A percentile compares a stretch with the other conserved stretches of the same genome.
Conservation (phyloP, 2,888 invertebrate species). For the Charanyca ferruginea region DNA sequence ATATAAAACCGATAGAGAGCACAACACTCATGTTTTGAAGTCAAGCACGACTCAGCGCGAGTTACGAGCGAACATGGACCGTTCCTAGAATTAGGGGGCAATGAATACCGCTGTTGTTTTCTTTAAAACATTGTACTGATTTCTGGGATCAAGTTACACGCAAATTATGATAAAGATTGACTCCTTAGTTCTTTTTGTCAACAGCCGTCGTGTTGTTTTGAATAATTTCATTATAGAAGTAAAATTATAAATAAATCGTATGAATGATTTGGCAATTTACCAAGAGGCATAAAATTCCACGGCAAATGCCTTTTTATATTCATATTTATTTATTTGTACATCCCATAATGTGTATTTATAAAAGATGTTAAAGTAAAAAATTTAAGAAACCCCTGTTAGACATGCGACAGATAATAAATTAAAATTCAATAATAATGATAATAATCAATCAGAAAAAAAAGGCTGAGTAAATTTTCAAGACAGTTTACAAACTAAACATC, state of each 20-base stretch:
- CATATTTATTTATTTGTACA: not conserved
- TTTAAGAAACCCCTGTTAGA: too few species aligned
- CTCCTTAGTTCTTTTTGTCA: not conserved
- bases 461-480: too few species aligned
- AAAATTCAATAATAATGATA: too few species aligned
- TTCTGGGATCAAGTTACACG: conserved; percentile 33
- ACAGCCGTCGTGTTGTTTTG: not conserved
- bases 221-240: conserved; percentile 50
- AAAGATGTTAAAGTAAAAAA: too few species aligned
- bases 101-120: conserved; percentile 55
- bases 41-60: conserved; percentile 22
- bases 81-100: conserved; percentile 55
- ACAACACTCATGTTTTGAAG: conserved; percentile 43
- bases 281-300: conserved; percentile 48
- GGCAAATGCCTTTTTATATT: not conserved
- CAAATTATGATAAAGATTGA: conserved; percentile 11
- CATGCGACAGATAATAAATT: too few species aligned
- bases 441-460: too few species aligned
- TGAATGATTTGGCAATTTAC: conserved; percentile 66
- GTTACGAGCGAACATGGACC: conserved; percentile 21
- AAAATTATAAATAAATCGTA: conserved; percentile 57
- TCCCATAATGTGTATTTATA: not conserved
- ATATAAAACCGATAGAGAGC: conserved; percentile 46
- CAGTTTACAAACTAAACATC: too few species aligned
- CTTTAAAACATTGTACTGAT: conserved; percentile 49